These are phyloP conservation scores for Neomicropteryx cornuta DNA, from an alignment of 1,140 invertebrate species.

Conservation along the genomic window DNA sequence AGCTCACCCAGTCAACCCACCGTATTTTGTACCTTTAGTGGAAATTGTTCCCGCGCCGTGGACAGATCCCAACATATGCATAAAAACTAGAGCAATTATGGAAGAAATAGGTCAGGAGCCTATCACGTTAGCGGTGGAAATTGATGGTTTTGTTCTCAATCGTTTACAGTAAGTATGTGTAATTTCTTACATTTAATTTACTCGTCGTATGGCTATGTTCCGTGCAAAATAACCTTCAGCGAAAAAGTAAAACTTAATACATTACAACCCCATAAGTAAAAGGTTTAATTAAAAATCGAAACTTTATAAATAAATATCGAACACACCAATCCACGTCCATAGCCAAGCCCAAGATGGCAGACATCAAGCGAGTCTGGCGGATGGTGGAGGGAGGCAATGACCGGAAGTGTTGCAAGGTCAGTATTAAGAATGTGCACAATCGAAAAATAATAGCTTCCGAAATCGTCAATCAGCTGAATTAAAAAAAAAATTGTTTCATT, in stretches of 20 bases:
- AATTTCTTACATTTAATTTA: slow-evolving; percentile 1
- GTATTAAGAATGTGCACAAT: too few relatives aligned
- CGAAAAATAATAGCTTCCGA: too few relatives aligned
- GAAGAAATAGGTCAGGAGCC: slow-evolving; percentile 83
- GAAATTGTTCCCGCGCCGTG: slow-evolving; percentile 91
- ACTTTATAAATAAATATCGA: too few relatives aligned
- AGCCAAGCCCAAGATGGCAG: too few relatives aligned
- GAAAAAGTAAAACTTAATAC: background rate
- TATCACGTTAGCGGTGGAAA: slow-evolving; percentile 72
- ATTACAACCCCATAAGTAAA: background rate
- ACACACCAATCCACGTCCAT: too few relatives aligned
- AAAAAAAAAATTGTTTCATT: too few relatives aligned
- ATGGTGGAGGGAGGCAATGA: too few relatives aligned
- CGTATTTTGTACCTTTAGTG: slow-evolving; percentile 88
- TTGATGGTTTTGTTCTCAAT: slow-evolving; percentile 88
- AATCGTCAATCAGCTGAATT: too few relatives aligned
- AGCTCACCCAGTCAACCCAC: slow-evolving; percentile 93
- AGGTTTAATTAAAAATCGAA: too few relatives aligned
- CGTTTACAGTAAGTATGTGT: slow-evolving; percentile 68
- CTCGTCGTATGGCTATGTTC: background rate
- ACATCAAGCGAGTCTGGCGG: too few relatives aligned
- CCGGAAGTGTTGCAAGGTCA: too few relatives aligned
- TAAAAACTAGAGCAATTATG: slow-evolving; percentile 66
- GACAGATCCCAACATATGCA: slow-evolving; percentile 60
- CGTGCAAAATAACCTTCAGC: background rate